These are phyloP conservation scores for Rhysida immarginata DNA, from an alignment of 1,140 invertebrate species.

Conservation along the genomic window DNA sequence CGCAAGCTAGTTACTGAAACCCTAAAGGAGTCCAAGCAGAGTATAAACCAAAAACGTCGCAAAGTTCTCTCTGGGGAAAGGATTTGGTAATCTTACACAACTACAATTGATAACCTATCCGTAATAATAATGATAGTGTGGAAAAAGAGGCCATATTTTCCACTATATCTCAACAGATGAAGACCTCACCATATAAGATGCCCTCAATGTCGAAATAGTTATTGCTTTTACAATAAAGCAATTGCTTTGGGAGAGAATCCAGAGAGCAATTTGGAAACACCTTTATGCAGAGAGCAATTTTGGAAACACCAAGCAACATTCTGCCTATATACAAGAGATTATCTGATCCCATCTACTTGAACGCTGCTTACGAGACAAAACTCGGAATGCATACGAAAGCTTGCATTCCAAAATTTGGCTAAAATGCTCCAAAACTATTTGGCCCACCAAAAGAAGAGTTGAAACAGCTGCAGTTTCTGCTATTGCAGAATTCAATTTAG, in stretches of 20 bases:
- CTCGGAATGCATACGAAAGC: constrained; percentile 12
- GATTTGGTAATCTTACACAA: too few relatives aligned
- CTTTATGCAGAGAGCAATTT: too few relatives aligned
- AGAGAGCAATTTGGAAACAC: neutral
- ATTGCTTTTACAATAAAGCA: neutral
- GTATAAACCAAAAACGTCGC: too few relatives aligned
- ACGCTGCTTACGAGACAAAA: constrained; percentile 7
- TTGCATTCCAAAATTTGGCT: constrained; percentile 10
- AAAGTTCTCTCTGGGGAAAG: too few relatives aligned
- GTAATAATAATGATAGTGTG: too few relatives aligned
- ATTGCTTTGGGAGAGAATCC: neutral
- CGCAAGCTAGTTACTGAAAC: too few relatives aligned
- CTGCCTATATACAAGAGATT: neutral
- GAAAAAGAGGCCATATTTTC: too few relatives aligned
- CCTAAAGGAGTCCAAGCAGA: too few relatives aligned
- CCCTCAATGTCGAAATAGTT: neutral
- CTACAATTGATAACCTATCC: too few relatives aligned
- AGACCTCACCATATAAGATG: too few relatives aligned
- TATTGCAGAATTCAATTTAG: neutral
- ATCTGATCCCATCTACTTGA: neutral
- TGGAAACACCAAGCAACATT: neutral
- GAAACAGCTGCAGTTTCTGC: neutral
- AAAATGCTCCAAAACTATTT: constrained; percentile 9
- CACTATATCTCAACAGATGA: too few relatives aligned
- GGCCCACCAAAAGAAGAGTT: neutral